Base-by-base conservation (phyloP, 2,797 vertebrate genomes). In the Pseudochromis fuscus region DNA sequence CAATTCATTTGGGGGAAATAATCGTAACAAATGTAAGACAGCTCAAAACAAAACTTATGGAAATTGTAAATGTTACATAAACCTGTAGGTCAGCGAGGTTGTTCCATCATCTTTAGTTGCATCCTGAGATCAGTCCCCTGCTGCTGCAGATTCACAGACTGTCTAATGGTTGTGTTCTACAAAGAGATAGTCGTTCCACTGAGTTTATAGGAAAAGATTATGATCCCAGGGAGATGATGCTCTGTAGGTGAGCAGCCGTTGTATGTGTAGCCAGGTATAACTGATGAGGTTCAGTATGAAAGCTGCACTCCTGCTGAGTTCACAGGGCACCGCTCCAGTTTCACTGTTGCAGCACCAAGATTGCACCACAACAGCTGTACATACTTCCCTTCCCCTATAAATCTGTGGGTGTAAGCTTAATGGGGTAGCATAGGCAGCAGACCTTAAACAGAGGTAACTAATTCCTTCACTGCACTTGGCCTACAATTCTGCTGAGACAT, bases 391-490 rank as follows among this genome's bases (percentile, higher is more conserved):
- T 63, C 55, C 59, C 57, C 67, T 74, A 85, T 90, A 82, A 89
- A 87, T 91, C 79, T 87, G 77, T 86, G 70, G 61, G 65, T 71
- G 77, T 78, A 59, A 78, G 83, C 83, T 67, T 85, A 75, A 86
- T 80, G 65, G 71, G 78, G 44, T 27, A 68, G 74, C 75, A 79
- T 42, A 87, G 81, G 77, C 75, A 76, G 77, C 69, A 75, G 77
- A 82, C 79, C 82, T 79, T 87, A 87, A 86, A 85, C 78, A 80
- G 86, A 87, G 81, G 86, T 83, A 89, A 88, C 84, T 84, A 84
- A 90, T 92, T 90, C 77, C 61, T 68, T 60, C 71, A 73, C 82
- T 85, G 59, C 71, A 50, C 68, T 56, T 56, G 23, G 73, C 57
- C 86, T 63, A 75, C 78, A 78, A 83, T 85, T 84, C 85, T 82